These are phyloP conservation scores for Rhingia campestris DNA, from an alignment of 2,888 invertebrate genomes.

Conservation along the genomic window DNA sequence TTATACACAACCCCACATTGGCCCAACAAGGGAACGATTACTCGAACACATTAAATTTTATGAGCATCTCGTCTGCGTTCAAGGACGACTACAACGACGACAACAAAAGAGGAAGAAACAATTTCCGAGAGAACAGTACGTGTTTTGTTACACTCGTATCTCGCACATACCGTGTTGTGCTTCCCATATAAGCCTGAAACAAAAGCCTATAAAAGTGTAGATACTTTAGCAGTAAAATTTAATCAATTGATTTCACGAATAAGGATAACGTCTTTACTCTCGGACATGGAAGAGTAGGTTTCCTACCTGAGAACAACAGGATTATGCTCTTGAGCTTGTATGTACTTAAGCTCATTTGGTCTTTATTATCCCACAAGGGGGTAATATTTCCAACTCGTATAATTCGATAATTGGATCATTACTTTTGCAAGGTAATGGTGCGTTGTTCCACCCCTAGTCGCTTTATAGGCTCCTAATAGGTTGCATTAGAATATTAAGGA, in stretches of 20 bases:
- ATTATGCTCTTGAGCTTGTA: background rate
- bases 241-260: constrained; percentile 59
- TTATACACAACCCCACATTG: background rate
- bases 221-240: constrained; percentile 60
- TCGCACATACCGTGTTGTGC: constrained; percentile 37
- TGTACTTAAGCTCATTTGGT: constrained; percentile 27
- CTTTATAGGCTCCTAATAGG: constrained; percentile 34
- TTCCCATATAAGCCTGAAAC: constrained; percentile 22
- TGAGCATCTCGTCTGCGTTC: constrained; percentile 13
- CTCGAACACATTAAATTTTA: constrained; percentile 56
- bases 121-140: constrained; percentile 31
- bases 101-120: constrained; percentile 19
- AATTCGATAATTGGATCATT: constrained; percentile 55
- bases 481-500: constrained; percentile 11
- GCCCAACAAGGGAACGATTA: constrained; percentile 43
- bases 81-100: background rate
- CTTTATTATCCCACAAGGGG: constrained; percentile 33
- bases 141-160: constrained; percentile 32
- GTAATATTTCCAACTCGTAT: constrained; percentile 41
- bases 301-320: background rate
- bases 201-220: constrained; percentile 54
- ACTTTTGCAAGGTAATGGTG: constrained; percentile 15
- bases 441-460: background rate
- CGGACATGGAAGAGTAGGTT: constrained; percentile 16
- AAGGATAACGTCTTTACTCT: constrained; percentile 43